Percentiles rank a stretch among this genome's conserved stretches.
These are phyloP conservation scores for Bufotes viridis DNA, from an alignment of 2,797 vertebrate genomes.

Conservation along the genomic window DNA sequence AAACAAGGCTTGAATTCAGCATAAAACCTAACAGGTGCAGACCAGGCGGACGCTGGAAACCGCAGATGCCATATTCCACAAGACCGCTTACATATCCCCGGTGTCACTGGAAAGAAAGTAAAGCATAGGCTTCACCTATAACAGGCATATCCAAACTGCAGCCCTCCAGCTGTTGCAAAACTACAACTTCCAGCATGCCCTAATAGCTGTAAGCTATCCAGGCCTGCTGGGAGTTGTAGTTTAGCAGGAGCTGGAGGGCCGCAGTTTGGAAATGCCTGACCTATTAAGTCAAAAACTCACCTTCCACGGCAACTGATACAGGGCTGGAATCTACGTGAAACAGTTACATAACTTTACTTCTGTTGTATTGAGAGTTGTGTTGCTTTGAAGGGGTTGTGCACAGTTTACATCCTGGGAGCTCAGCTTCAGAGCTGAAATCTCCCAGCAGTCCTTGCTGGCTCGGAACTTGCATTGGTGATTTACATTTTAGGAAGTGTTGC, in stretches of 20 bases:
- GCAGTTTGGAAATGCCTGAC: too few relatives aligned
- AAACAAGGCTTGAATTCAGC: conserved; percentile 79
- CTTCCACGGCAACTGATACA: neutral
- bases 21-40: conserved; percentile 80
- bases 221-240: too few relatives aligned
- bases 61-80: conserved; percentile 61
- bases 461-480: neutral
- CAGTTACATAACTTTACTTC: too few relatives aligned
- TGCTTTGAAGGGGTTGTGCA: neutral
- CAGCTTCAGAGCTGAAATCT: neutral
- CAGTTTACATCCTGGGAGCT: too few relatives aligned
- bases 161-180: too few relatives aligned
- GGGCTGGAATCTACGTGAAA: too few relatives aligned
- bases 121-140: neutral
- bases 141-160: too few relatives aligned
- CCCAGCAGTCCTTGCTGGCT: neutral
- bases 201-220: too few relatives aligned
- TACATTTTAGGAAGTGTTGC: neutral
- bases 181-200: too few relatives aligned
- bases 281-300: neutral
- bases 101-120: neutral
- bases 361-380: neutral
- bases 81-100: neutral
- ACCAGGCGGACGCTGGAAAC: conserved; percentile 68
- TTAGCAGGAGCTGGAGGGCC: too few relatives aligned